Base-by-base conservation (phyloP, 2,888 invertebrate genomes). In the Nowickia ferox region DNA sequence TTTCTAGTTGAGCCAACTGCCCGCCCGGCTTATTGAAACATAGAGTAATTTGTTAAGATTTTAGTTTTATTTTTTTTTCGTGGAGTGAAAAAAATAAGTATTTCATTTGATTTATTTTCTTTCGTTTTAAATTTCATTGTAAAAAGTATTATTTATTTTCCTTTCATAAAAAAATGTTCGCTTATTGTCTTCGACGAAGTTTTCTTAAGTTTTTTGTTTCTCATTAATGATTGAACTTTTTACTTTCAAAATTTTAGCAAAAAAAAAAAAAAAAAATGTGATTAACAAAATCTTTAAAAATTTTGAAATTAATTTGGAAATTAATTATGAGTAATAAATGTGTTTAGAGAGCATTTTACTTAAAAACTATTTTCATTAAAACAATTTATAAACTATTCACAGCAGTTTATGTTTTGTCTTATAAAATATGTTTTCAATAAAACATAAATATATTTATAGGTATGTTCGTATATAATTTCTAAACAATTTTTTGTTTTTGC, bases 351-450 rank as follows among this genome's bases (percentile, higher is more conserved):
- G 75, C 71, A 38, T 80, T 76, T 66, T 59, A 71, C 87, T 86
- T 88, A 87, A 86, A 85, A 85, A 81, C 86, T 88, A 86, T 77
- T 79, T 44, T 79, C 72, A 72, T 84, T 77, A 90, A 90, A 91
- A 91, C 90, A 90, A 90, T 90, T 30, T 91, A 90, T 91, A 87
- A 91, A 90, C 91, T 91, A 91, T 91, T 91, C 91, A 91, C 91
- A 91, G 91, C 91, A 91, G 92, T 90, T 89, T 90, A 77, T 83
- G 57, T 77, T 83, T 87, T 88, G 76, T 84, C 76, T 84, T 87
- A 75, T 68, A 80, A 88, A 87, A 87, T 84, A 79, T 81, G 84
- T 81, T 85, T 74, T 66, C 63, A 77, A 71, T 66, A 42, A 77
- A 48, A 76, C 68, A 30, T 68, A 61, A 46, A 46, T 61, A 55